phyloP scores from a whole-genome alignment of 2,888 invertebrate species.

The Syrista parreyssii region DNA sequence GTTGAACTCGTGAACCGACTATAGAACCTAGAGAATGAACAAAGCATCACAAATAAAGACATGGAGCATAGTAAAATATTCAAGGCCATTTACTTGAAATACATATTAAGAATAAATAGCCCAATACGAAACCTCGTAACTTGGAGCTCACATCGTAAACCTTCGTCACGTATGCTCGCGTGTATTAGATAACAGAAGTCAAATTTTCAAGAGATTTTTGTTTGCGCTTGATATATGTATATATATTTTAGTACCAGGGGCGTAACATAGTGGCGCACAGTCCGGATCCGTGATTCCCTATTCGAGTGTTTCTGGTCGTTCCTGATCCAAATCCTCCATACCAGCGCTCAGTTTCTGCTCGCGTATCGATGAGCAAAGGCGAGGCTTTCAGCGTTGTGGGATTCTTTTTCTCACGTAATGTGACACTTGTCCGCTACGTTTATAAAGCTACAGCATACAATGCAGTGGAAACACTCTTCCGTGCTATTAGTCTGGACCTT shows the following conservation, averaged over 20 bases:
- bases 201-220: not conserved
- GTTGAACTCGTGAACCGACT: too few species aligned
- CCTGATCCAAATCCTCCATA: not conserved
- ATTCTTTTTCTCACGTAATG: conserved; percentile 35
- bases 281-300: not conserved
- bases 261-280: not conserved
- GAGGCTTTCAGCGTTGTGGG: conserved; percentile 14
- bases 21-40: not conserved
- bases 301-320: conserved; percentile 13
- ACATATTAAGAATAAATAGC: not conserved
- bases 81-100: not conserved
- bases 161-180: not conserved
- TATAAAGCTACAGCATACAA: conserved; percentile 20
- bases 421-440: conserved; percentile 28
- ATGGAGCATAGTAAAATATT: not conserved
- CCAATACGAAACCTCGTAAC: not conserved
- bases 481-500: conserved; percentile 36
- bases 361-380: conserved; percentile 38
- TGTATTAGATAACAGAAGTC: not conserved
- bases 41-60: not conserved
- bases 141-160: not conserved
- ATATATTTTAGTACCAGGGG: not conserved
- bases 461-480: conserved; percentile 34
- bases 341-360: conserved; percentile 41
- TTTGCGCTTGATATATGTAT: not conserved